Evolutionary conservation across 2,113 vertebrate species (phyloP), one percentile per base, ranked within the genome.

Genomic region (Rhizomys pruinosus): DNA sequence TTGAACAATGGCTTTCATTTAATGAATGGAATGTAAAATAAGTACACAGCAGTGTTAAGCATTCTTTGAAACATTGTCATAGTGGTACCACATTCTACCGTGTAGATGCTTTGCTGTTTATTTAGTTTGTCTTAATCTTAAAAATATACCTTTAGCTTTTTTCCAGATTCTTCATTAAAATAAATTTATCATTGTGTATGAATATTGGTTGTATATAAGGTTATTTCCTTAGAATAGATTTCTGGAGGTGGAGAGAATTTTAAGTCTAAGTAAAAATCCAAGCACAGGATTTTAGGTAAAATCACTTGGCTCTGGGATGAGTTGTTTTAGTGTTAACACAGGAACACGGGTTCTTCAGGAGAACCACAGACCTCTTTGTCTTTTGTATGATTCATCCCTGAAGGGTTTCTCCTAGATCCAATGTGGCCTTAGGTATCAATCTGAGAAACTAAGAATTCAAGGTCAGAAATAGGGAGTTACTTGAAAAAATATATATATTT

Each of bases 191-290:
- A 78, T 80, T 90, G 29, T 37, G n/a, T 55, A n/a, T 87, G 84
- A 71, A 66, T n/a, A 77, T 95, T 64, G 42, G n/a, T 57, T 73
- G 7, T 37, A 79, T 64, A 10, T 79, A 79, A 39, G 57, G 5
- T 44, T 68, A 77, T 90, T 88, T 77, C 25, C 73, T 88, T 76
- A 88, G 19, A 64, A 66, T 52, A 87, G 52, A 69, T 82, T 84
- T 16, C 72, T 84, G 61, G 23, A 17, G 13, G 16, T 32, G 25
- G 37, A 32, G 2, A 64, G 7, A 74, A 80, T 59, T 77, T 10
- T 92, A 68, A 57, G 15, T 84, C 78, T 82, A 84, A 59, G 12
- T n/a, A n/a, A 84, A 85, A 89, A 61, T 47, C 34, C 72, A 94
- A 87, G 68, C 19, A 81, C 16, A 66, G 29, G 42, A 91, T 92